phyloP scores from a whole-genome alignment of 2,113 vertebrate species.

The Gracilinanus agilis region DNA sequence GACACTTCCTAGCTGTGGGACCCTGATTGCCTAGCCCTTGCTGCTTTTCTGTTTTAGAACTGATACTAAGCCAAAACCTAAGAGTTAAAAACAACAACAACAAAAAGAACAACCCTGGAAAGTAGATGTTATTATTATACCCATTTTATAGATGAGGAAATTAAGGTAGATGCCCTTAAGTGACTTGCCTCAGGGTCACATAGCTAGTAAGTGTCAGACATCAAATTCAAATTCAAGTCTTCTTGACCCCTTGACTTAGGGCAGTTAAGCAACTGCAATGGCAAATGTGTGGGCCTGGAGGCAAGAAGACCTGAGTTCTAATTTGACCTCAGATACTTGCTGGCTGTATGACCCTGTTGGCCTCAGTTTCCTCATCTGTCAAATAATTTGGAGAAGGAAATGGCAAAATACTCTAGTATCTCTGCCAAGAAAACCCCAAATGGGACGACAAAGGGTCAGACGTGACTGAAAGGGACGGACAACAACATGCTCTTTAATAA shows the following conservation, averaged over 20 bases:
- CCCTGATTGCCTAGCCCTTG: too few species aligned
- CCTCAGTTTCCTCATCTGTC: background rate
- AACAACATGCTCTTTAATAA: background rate
- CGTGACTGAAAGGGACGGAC: background rate
- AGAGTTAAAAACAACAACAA: too few species aligned
- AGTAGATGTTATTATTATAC: too few species aligned
- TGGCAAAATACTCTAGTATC: background rate
- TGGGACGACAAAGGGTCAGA: background rate
- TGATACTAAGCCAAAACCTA: too few species aligned
- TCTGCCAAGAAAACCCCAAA: background rate
- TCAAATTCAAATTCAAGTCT: too few species aligned
- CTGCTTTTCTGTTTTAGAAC: too few species aligned
- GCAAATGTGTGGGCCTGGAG: background rate
- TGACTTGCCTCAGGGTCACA: too few species aligned
- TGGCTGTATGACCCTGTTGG: background rate
- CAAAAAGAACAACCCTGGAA: too few species aligned
- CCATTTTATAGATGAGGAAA: too few species aligned
- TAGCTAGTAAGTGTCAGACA: too few species aligned
- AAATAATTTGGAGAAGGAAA: background rate
- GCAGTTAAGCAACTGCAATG: background rate
- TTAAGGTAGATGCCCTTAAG: too few species aligned
- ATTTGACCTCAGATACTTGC: background rate
- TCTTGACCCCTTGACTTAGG: background rate
- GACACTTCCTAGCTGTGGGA: background rate
- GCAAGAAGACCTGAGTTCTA: background rate